A percentile compares a stretch with the other conserved stretches of the same genome.
Conservation (phyloP, 1,140 invertebrate genomes). For the Pollicipes pollicipes region DNA sequence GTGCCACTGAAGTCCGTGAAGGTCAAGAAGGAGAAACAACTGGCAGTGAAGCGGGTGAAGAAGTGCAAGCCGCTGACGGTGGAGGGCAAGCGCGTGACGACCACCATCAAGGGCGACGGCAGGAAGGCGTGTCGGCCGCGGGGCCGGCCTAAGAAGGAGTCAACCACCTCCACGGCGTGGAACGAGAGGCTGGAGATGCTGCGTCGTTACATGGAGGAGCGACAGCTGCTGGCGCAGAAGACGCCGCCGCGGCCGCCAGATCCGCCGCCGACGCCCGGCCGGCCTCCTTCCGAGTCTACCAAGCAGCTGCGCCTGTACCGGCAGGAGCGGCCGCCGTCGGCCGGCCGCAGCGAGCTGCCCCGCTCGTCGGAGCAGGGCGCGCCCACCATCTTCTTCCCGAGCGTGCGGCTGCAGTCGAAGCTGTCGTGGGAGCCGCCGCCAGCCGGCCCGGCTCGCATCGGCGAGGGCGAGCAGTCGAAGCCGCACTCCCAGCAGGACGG, state of each 20-base stretch:
- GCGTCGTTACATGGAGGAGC: not conserved
- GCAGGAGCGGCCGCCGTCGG: not conserved
- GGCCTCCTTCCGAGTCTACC: not conserved
- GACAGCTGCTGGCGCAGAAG: not conserved
- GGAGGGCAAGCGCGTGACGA: not conserved
- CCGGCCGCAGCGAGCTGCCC: too few relatives aligned
- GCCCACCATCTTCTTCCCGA: not conserved
- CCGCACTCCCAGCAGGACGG: not conserved
- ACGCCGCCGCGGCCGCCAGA: not conserved
- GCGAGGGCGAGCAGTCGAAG: too few relatives aligned
- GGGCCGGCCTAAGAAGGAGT: not conserved
- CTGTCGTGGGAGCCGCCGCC: not conserved
- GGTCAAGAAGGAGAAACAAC: not conserved
- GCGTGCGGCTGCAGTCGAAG: not conserved
- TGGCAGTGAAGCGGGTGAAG: not conserved
- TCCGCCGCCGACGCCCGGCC: not conserved
- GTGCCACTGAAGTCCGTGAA: not conserved
- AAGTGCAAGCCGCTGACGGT: not conserved
- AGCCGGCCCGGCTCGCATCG: too few relatives aligned
- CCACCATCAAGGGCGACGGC: not conserved
- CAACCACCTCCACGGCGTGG: not conserved
- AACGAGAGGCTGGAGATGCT: not conserved
- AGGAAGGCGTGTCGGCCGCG: not conserved
- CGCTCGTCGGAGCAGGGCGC: not conserved
- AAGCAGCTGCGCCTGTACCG: not conserved